Evolutionary conservation across 2,113 vertebrate species (phyloP), one percentile per base, ranked within the genome.

Genomic region (Epinephelus moara): DNA sequence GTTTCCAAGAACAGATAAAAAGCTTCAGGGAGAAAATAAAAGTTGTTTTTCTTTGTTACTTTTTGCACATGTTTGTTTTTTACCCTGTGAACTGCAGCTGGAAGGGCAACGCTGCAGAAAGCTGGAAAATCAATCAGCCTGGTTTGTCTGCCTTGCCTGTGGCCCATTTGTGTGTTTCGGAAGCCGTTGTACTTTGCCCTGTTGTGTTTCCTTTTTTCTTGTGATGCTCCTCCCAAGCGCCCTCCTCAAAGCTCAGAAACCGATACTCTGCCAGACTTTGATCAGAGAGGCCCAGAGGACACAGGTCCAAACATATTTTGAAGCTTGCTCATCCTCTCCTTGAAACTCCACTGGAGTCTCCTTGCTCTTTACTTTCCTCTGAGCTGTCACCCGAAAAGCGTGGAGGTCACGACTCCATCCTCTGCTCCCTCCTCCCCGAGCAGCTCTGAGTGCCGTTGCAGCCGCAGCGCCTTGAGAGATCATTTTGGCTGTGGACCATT

Each of bases 251-350:
- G 63, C 47, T 71, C 79, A 60, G 52, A 53, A 33, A 4, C 33
- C 6, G 6, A 33, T 19, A 7, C 25, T 3, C 61, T n/a, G 72
- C 82, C 53, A 72, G 56, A 45, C 79, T 80, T 72, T 75, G 81
- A 84, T 70, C 79, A 55, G 17, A 61, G 53, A n/a, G 55, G 2
- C 87, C 87, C 80, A 17, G 61, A 81, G 85, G 76, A 91, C 72
- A 7, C 33, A 1, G 18, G 56, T 40, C 70, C 50, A 64, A 61
- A 69, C 25, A 5, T 1, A 2, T 45, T 62, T 4, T 67, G 42
- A 50, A 64, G n/a, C 33, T 50, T 12, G 30, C 42, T 81, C 77
- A 5, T 84, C 67, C 62, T 80, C 70, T 77, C 84, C 59, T 81
- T 59, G 50, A 86, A 83, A 70, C 80, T 86, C 66, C 0, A 1